A percentile compares a stretch with the other conserved stretches of the same genome.
These are phyloP conservation scores for Paracentrotus lividus DNA, from an alignment of 53 echinoderm and acorn worm genomes.

Conservation along the genomic window DNA sequence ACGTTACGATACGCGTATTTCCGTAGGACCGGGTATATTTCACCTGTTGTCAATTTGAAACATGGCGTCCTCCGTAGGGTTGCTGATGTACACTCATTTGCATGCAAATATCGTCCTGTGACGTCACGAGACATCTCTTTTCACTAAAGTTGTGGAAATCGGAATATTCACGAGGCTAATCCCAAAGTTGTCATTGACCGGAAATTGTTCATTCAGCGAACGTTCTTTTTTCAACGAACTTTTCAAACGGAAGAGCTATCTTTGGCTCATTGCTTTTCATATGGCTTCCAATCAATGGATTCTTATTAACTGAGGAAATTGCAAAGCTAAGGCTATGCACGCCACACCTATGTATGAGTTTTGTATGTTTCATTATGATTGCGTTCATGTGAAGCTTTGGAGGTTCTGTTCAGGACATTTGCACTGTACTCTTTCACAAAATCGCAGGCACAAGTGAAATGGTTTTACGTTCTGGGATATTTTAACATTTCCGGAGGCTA, in stretches of 20 bases:
- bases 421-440: too few species aligned
- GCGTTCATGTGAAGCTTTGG: too few species aligned
- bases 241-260: background rate
- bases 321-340: background rate
- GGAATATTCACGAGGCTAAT: conserved; percentile 53
- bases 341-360: conserved; percentile 5
- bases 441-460: too few species aligned
- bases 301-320: background rate
- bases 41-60: conserved; percentile 63
- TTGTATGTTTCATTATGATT: background rate
- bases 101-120: conserved; percentile 70
- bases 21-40: background rate
- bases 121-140: conserved; percentile 56
- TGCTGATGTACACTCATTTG: conserved; percentile 77
- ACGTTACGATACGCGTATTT: conserved; percentile 31
- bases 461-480: too few species aligned
- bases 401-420: too few species aligned
- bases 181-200: conserved; percentile 11
- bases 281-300: background rate
- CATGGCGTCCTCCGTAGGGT: conserved; percentile 67
- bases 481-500: too few species aligned
- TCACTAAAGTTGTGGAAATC: conserved; percentile 21
- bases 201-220: conserved; percentile 5
- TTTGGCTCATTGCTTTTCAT: background rate
- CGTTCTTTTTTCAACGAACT: conserved; percentile 2